A percentile compares a stretch with the other conserved stretches of the same genome.
Conservation (phyloP, 2,797 vertebrate species). For the Peromyscus eremicus region DNA sequence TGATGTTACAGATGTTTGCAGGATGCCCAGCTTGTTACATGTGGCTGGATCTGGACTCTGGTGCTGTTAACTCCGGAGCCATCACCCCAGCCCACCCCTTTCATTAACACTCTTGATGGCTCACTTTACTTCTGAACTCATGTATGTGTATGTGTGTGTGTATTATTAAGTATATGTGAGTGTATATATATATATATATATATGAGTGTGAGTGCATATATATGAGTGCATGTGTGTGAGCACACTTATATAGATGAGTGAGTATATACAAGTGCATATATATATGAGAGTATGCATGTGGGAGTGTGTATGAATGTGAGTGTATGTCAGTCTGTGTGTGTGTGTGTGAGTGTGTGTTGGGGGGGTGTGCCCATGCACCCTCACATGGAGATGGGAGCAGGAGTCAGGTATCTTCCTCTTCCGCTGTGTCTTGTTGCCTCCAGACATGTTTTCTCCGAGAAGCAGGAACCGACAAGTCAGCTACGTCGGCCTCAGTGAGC, state of each 20-base stretch:
- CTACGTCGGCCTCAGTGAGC: background rate
- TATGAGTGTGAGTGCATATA: background rate
- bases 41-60: background rate
- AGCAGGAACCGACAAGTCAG: background rate
- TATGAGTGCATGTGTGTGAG: background rate
- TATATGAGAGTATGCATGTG: background rate
- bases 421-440: no score
- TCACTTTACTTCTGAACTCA: background rate
- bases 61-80: background rate
- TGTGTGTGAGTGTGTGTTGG: background rate
- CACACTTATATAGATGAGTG: background rate
- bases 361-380: background rate
- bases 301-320: background rate
- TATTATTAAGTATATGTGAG: background rate
- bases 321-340: background rate
- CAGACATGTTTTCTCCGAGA: no score
- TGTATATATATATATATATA: background rate
- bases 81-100: background rate
- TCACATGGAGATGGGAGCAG: background rate
- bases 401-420: background rate
- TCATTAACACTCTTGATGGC: background rate
- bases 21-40: background rate
- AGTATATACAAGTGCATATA: background rate
- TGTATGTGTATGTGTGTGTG: background rate
- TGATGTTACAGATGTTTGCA: background rate